These are phyloP conservation scores for Conchocele bisecta DNA, from an alignment of 2,888 invertebrate genomes.

Conservation along the genomic window DNA sequence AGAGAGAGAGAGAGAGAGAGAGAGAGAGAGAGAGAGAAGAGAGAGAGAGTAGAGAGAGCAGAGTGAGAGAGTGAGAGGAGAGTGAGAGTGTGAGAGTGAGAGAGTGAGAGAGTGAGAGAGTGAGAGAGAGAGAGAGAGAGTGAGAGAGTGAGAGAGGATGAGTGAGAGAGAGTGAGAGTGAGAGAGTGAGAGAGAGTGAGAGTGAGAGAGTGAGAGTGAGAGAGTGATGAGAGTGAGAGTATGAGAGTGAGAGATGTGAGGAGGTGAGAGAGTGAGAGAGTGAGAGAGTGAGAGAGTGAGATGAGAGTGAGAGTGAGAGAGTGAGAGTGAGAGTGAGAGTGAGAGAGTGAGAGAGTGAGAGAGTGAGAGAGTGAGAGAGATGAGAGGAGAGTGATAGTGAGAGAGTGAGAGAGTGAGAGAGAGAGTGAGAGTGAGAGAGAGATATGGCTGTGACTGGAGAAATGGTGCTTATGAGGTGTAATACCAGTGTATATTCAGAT, in stretches of 20 bases:
- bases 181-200: neutral
- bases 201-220: neutral
- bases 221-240: neutral
- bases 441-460: no score
- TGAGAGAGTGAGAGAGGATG: slow-evolving; percentile 1
- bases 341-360: slow-evolving; percentile 4
- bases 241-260: neutral
- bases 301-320: neutral
- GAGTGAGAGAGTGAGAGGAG: neutral
- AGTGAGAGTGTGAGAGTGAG: neutral
- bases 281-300: neutral
- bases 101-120: neutral
- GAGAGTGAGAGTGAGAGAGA: slow-evolving; percentile 3
- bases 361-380: neutral
- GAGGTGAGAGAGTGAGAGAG: neutral
- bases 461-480: neutral
- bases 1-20: slow-evolving; percentile 1
- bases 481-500: no score
- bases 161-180: neutral
- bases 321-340: neutral
- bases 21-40: neutral
- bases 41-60: neutral
- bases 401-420: neutral
- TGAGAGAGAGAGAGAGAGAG: slow-evolving; percentile 8
- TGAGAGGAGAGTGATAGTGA: neutral